Evolutionary conservation across 2,113 vertebrate genomes (phyloP), one percentile per base, ranked within the genome.

Genomic region (Deroptyus accipitrinus): DNA sequence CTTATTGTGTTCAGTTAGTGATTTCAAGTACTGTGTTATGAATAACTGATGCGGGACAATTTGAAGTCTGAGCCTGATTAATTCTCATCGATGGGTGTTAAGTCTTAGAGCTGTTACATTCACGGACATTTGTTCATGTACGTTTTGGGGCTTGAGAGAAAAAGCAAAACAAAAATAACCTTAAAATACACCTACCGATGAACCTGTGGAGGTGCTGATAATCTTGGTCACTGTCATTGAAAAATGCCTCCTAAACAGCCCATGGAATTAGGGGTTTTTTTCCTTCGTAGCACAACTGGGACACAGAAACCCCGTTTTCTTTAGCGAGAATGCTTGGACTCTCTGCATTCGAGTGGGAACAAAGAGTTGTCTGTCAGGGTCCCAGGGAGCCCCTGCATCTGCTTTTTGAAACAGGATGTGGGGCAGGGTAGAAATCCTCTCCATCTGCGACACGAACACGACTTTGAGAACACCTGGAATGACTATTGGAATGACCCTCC

Each of bases 391-490:
- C 87, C 92, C 84, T 51, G 74, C 96, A 96, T 95, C 92, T 95
- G 96, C 84, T 96, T 92, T 88, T 80, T 77, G 42, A 86, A 76
- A 92, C 95, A 93, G 95, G 96, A 95, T 93, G 83, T 92, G 88
- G 51, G 76, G 86, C 88, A 64, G 86, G 91, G 83, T 59, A 75
- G 80, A 85, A 94, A 94, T 88, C 83, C 69, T 35, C 66, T 88
- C 75, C 90, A 94, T 94, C 88, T 84, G 94, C 39, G 86, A 83
- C 3, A 11, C 44, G n/a, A 27, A 8, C 57, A 1, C 1, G 7
- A 88, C 73, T 95, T 51, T 59, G 72, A 68, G 94, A 88, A 90
- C 95, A 96, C 95, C 95, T 96, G 96, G 92, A 64, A 89, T 81
- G 72, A 62, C 49, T 7, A 24, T 66, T n/a, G n/a, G n/a, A n/a